Evolutionary conservation across 2,113 vertebrate species (phyloP), one percentile per base, ranked within the genome.

Genomic region (Nematolebias whitei): DNA sequence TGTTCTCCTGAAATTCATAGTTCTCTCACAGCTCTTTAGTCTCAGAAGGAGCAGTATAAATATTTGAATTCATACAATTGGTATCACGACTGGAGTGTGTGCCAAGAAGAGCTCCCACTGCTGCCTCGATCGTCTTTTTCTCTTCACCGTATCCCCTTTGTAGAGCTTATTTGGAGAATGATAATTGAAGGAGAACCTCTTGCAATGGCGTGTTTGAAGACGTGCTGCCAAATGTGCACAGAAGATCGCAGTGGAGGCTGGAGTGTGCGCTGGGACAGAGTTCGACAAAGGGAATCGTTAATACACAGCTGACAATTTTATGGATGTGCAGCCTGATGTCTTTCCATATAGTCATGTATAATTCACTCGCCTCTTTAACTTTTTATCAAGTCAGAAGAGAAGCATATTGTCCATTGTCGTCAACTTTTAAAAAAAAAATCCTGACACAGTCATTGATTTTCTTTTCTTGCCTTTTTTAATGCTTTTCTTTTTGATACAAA

Each of bases 281-380:
- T 82, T 88, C 80, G 74, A 85, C 87, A 89, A 88, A 89, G 83
- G 74, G 87, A 88, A 87, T 88, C 64, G 41, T 82, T 85, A 86
- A 88, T 82, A 78, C 74, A 54, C 79, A 58, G 65, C 83, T 86
- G 84, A 87, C 87, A 86, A 83, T 81, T 77, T 87, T 80, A 86
- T 83, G 79, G 87, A 83, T 78, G 83, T 81, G 87, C 83, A 5
- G 76, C 76, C 85, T 85, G 85, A 89, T 78, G 86, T 83, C 85
- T 84, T 79, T 65, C 71, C 87, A 79, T 85, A 86, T 78, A 80
- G 68, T 85, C 85, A 79, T 88, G 53, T 78, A 90, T 90, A 86
- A 89, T 90, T 86, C 58, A 90, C 45, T 40, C 22, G 14, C 49
- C 50, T 71, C 80, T 86, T 87, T 86, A 85, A 89, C 69, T 82